Base-by-base conservation (phyloP, 2,797 vertebrate species). In the Myiotriccus ornatus region DNA sequence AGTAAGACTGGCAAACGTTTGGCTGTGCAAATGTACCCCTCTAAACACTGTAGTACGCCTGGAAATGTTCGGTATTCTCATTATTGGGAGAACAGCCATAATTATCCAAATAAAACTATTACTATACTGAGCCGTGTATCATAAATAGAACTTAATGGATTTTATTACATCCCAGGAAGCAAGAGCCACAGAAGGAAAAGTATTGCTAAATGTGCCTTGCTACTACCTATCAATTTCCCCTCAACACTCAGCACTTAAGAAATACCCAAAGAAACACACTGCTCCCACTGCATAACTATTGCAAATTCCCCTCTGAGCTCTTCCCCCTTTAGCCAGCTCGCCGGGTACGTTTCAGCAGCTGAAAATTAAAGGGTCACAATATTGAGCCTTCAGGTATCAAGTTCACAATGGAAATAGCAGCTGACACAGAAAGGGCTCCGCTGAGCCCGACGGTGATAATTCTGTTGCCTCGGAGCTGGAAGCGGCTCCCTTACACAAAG, bases 301-400 rank as follows among this genome's bases (percentile, higher is more conserved):
- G 57, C 76, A 34, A 81, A 67, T 49, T 84, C 84, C 92, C 95
- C 91, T 93, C 90, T 44, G 92, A 95, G 93, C 92, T 81, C 91
- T 93, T 89, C 91, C 87, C 87, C 79, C 84, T 94, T 91, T 10
- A 93, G 94, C 92, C 94, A 91, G 78, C 73, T 82, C 4, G 0
- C 70, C 35, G 2, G 70, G 79, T 46, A 84, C 19, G 2, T 59
- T 93, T 79, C 57, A 90, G 87, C 89, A 96, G 94, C 94, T 93
- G 96, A 96, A 96, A 97, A 96, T 97, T 97, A 96, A 96, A 92
- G 95, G 94, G 94, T 96, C 94, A 94, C 88, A 95, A 95, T 96
- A 96, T 94, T 96, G 89, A 94, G 82, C 90, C 88, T 97, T 94
- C 95, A 91, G 84, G 76, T 93, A 92, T 81, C 93, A 89, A 86